phyloP scores from a whole-genome alignment of 2,113 vertebrate genomes.

The Trochalopteron elliotii region DNA sequence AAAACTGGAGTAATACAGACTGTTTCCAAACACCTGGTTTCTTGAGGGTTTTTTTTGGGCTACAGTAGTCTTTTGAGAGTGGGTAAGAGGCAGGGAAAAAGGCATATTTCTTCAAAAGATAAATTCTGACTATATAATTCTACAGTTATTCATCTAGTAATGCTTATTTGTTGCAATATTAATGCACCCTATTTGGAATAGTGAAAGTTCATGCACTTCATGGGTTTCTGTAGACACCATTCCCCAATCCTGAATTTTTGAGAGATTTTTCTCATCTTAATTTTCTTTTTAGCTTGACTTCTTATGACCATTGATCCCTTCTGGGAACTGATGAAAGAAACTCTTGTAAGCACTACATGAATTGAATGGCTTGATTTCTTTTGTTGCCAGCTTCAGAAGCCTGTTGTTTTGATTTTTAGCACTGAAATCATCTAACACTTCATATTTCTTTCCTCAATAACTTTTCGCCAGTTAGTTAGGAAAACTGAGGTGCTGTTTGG shows the following conservation, averaged over 20 bases:
- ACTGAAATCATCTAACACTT: neutral
- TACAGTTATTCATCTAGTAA: neutral
- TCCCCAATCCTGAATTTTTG: neutral
- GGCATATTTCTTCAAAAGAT: neutral
- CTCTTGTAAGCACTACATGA: neutral
- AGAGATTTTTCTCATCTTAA: neutral
- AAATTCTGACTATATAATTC: neutral
- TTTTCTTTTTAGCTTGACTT: neutral
- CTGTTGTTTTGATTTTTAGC: neutral
- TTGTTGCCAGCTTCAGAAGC: neutral
- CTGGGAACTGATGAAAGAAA: neutral
- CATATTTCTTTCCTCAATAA: neutral
- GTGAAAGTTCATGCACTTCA: neutral
- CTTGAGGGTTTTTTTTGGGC: neutral
- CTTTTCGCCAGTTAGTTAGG: neutral
- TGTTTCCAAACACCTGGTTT: neutral
- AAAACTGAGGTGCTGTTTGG: neutral
- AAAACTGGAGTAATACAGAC: neutral
- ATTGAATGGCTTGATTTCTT: neutral
- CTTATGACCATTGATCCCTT: neutral
- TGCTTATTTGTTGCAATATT: neutral
- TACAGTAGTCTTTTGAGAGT: neutral
- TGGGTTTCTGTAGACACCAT: neutral
- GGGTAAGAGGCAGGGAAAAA: neutral
- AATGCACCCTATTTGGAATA: neutral